Percentiles rank a stretch among this genome's conserved stretches.
These are phyloP conservation scores for Pelobates cultripes DNA, from an alignment of 2,797 vertebrate species.

Conservation along the genomic window DNA sequence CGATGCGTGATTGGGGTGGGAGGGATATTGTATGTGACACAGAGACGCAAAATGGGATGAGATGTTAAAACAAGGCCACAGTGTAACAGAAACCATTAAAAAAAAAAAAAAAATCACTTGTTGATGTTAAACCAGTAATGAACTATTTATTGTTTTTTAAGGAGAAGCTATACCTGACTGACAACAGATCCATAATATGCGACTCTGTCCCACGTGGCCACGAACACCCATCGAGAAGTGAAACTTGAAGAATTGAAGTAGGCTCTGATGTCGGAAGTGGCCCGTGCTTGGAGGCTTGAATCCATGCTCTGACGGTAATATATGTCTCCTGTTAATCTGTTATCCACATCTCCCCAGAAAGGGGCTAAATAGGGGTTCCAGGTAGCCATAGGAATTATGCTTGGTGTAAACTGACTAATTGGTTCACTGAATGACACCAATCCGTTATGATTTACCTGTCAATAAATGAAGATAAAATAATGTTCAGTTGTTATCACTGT, in stretches of 20 bases:
- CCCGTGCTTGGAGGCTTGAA: conserved; percentile 32
- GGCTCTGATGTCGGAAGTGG: conserved; percentile 66
- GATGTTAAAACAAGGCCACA: no score
- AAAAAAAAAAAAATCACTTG: no score
- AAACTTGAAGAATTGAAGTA: conserved; percentile 66
- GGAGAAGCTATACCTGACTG: conserved; percentile 1
- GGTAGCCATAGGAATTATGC: conserved; percentile 53
- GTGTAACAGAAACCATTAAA: no score
- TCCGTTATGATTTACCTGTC: conserved; percentile 67
- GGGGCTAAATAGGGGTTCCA: conserved; percentile 57
- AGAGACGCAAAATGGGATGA: no score
- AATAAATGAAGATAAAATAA: not conserved
- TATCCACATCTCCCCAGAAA: conserved; percentile 60
- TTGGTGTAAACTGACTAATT: conserved; percentile 7
- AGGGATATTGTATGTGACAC: no score
- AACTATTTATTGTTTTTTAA: no score
- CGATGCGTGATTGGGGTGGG: no score
- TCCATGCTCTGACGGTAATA: conserved; percentile 63
- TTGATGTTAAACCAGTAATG: no score
- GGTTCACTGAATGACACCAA: conserved; percentile 57
- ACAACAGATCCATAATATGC: conserved; percentile 62
- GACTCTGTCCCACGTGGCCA: conserved; percentile 76
- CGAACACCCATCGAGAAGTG: conserved; percentile 66
- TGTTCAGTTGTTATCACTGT: no score
- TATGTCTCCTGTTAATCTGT: conserved; percentile 48